phyloP scores from a whole-genome alignment of 2,888 invertebrate species.

The Phalera bucephala region DNA sequence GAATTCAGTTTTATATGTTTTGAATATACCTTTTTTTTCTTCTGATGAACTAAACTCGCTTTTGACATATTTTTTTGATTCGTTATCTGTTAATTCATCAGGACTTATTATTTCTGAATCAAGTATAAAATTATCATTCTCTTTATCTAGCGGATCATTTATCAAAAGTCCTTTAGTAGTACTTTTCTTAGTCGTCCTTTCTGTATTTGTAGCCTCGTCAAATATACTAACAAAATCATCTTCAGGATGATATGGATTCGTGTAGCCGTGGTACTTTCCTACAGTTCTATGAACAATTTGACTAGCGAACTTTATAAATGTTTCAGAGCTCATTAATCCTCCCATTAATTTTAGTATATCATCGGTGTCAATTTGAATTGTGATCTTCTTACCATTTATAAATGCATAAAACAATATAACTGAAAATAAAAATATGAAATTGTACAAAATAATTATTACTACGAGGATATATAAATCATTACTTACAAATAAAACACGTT shows the following conservation, averaged over 20 bases:
- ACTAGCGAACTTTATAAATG: conserved; percentile 26
- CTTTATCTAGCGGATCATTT: conserved; percentile 27
- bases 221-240: conserved; percentile 32
- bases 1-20: no score
- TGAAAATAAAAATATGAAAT: conserved; percentile 7
- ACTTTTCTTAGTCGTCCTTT: background rate
- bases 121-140: conserved; percentile 37
- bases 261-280: conserved; percentile 16
- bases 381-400: conserved; percentile 30
- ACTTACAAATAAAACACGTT: background rate
- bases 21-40: background rate
- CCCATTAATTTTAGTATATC: conserved; percentile 36
- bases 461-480: background rate
- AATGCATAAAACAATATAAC: conserved; percentile 5
- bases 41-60: background rate
- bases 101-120: conserved; percentile 18
- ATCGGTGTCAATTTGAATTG: conserved; percentile 42
- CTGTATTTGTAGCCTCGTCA: conserved; percentile 2
- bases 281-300: conserved; percentile 24
- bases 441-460: background rate
- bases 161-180: conserved; percentile 1
- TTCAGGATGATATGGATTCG: conserved; percentile 57
- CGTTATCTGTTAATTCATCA: conserved; percentile 23
- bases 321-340: conserved; percentile 20
- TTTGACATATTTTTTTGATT: no score